Evolutionary conservation across 2,888 invertebrate species (phyloP), one percentile per base, ranked within the genome.

Genomic region (Hirtodrosophila histrioides): DNA sequence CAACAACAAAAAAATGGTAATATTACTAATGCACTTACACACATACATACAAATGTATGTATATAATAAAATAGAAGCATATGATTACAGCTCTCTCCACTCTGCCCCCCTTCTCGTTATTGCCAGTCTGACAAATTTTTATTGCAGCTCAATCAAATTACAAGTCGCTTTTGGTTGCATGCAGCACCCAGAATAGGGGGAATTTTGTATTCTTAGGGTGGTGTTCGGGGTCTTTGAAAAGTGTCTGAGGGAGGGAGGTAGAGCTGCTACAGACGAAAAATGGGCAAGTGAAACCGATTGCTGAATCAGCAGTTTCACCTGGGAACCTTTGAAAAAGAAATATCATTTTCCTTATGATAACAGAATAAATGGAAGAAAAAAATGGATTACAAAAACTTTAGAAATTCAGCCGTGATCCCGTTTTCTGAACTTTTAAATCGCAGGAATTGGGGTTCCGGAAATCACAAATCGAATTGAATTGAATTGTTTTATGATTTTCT

Each of bases 71-170:
- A 46, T 43, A 53, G 49, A 53, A 57, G 48, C 60, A 62, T 66
- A 51, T 73, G 78, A 75, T 78, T 81, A 75, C 53, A 68, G 50
- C 41, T 39, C n/a, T 33, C 29, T 4, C 36, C 37, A 3, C 35
- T 5, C 40, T 31, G 7, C 11, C 10, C 36, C 23, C 40, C 12
- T 41, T 46, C 11, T 11, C 61, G 17, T 74, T 57, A 69, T 62
- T 58, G 62, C 65, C 55, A 33, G 64, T 27, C 72, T 82, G 85
- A 82, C 82, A 84, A 78, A 84, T 82, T 82, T 77, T 74, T 84
- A 84, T 84, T 76, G 74, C 85, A 72, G 85, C 84, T 78, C 82
- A 84, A 82, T 82, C 85, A 76, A 76, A 78, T 84, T 73, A 69
- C 55, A 55, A 66, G 50, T 51, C 36, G 29, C 24, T 40, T 56